phyloP scores from a whole-genome alignment of 2,113 vertebrate species.

The Pseudonaja textilis region DNA sequence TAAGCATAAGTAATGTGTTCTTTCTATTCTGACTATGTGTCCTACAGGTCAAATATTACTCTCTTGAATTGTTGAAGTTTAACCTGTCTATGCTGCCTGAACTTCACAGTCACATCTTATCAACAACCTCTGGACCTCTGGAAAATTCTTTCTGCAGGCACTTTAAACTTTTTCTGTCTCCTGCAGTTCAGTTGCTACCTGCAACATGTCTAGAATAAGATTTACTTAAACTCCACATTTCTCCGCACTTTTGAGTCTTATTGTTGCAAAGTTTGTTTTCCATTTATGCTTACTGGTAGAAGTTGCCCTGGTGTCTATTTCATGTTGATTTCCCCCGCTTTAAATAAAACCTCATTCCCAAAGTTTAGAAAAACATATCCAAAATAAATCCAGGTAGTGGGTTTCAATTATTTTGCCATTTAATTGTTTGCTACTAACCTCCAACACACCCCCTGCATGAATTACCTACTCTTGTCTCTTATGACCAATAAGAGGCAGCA shows the following conservation, averaged over 20 bases:
- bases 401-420: not conserved
- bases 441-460: not conserved
- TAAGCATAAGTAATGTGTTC: not conserved
- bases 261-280: not conserved
- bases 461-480: not conserved
- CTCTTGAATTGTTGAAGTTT: not conserved
- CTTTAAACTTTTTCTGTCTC: not conserved
- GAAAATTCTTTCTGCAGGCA: not conserved
- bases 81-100: not conserved
- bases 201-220: not conserved
- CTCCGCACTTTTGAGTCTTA: not conserved
- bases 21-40: not conserved
- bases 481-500: not conserved
- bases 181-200: not conserved
- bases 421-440: not conserved
- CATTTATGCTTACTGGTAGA: not conserved
- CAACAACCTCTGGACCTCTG: not conserved
- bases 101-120: not conserved
- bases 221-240: not conserved
- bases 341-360: not conserved
- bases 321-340: not conserved
- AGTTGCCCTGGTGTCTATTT: not conserved
- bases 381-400: not conserved
- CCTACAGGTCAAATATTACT: not conserved
- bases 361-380: not conserved